These are phyloP conservation scores for Campoletis sonorensis DNA, from an alignment of 1,140 invertebrate species.

Conservation along the genomic window DNA sequence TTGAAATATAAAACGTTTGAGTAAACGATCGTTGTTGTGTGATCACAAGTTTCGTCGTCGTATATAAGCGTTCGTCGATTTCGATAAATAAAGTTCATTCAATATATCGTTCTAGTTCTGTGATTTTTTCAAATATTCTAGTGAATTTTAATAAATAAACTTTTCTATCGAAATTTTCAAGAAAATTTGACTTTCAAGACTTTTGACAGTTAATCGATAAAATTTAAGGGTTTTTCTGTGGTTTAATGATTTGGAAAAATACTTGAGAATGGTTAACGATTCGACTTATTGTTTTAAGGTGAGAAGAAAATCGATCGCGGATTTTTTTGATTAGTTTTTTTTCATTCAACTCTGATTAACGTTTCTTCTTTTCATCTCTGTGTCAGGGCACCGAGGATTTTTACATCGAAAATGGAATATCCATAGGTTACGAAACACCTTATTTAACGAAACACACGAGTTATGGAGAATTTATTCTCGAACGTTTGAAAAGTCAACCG, in stretches of 20 bases:
- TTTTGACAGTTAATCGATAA: background rate
- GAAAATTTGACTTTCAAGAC: no score
- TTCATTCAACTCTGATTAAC: background rate
- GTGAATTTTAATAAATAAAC: background rate
- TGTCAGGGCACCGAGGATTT: slow-evolving; percentile 43
- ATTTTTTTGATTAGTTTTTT: no score
- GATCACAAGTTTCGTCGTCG: no score
- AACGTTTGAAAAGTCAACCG: slow-evolving; percentile 13
- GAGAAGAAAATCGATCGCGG: background rate
- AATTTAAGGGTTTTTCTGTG: background rate
- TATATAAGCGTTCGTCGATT: no score
- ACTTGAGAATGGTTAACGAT: background rate
- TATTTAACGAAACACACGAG: background rate
- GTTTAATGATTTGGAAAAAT: background rate
- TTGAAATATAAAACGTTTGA: no score
- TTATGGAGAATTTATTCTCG: slow-evolving; percentile 47
- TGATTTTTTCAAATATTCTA: no score
- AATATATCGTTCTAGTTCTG: no score
- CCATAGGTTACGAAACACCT: slow-evolving; percentile 45
- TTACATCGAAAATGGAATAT: slow-evolving; percentile 50
- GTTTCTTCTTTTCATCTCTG: slow-evolving; percentile 8
- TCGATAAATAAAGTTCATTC: no score
- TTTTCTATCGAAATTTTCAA: background rate
- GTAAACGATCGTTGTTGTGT: no score
- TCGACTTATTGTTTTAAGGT: background rate